Percentiles rank a stretch among this genome's conserved stretches.
Conservation (phyloP, 2,113 vertebrate genomes). For the Channa argus region DNA sequence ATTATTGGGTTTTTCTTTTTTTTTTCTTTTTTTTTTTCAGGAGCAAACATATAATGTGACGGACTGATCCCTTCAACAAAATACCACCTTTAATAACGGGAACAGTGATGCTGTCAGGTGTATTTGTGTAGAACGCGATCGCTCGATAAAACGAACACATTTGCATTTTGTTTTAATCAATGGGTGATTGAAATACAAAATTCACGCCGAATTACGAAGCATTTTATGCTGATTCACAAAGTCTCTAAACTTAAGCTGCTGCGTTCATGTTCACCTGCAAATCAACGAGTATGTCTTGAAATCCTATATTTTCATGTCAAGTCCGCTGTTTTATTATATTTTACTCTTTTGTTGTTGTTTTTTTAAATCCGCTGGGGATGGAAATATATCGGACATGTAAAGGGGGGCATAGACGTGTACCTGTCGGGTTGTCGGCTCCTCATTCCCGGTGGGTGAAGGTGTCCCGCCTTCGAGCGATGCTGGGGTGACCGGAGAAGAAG, state of each 20-base stretch:
- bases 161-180: accelerated
- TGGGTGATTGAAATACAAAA: accelerated
- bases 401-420: constrained; percentile 22
- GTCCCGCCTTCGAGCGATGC: constrained; percentile 68
- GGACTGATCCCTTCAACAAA: background rate
- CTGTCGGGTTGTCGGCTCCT: constrained; percentile 53
- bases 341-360: background rate
- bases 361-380: too few species aligned
- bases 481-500: constrained; percentile 61
- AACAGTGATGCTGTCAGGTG: too few species aligned
- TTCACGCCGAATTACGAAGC: background rate
- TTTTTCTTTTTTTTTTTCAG: too few species aligned
- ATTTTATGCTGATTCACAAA: constrained; percentile 10
- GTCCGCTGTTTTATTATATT: background rate
- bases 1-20: too few species aligned
- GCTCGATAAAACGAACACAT: too few species aligned
- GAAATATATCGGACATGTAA: background rate
- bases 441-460: constrained; percentile 61
- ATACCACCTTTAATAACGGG: background rate
- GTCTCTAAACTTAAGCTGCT: accelerated
- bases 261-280: background rate
- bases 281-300: background rate
- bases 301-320: background rate
- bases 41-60: too few species aligned
- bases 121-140: too few species aligned